These are phyloP conservation scores for Malurus melanocephalus DNA, from an alignment of 2,113 vertebrate genomes.

Conservation along the genomic window DNA sequence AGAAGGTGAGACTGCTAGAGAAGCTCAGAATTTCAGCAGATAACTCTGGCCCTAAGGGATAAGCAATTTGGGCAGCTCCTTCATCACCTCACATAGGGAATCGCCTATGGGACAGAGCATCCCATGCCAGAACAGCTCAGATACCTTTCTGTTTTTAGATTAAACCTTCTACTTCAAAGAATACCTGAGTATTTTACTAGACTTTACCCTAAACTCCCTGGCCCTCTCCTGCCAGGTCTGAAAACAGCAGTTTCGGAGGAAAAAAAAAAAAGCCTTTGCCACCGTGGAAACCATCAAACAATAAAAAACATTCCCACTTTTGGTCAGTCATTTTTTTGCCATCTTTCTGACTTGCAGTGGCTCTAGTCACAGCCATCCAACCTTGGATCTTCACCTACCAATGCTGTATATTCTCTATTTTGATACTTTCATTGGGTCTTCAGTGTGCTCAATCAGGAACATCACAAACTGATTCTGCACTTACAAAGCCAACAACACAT, in stretches of 20 bases:
- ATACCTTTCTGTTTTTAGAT: neutral
- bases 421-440: neutral
- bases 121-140: neutral
- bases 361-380: neutral
- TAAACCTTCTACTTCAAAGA: neutral
- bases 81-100: neutral
- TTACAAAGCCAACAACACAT: neutral
- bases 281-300: neutral
- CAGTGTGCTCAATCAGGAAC: neutral
- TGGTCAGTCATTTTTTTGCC: neutral
- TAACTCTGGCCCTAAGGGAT: neutral
- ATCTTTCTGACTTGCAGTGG: neutral
- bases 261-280: neutral
- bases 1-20: neutral
- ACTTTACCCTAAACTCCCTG: neutral
- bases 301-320: neutral
- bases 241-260: neutral
- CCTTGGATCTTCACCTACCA: neutral
- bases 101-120: fast-evolving
- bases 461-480: neutral
- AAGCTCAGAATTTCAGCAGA: neutral
- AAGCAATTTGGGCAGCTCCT: neutral
- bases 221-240: neutral
- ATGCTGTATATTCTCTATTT: neutral
- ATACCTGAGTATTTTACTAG: neutral